These are phyloP conservation scores for Lacerta viridis DNA, from an alignment of 2,797 vertebrate genomes.

Conservation along the genomic window DNA sequence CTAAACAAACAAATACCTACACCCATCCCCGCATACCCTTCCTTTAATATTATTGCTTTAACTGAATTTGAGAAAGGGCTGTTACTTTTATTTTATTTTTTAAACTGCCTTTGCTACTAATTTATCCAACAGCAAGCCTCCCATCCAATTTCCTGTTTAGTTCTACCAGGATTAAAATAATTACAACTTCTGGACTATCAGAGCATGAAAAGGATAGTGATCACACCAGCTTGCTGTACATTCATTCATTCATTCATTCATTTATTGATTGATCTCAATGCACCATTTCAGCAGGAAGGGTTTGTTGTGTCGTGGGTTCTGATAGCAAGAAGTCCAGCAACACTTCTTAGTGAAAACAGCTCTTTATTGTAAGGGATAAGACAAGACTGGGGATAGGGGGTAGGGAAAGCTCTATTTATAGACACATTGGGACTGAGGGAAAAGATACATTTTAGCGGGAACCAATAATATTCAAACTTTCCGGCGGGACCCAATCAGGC, in stretches of 20 bases:
- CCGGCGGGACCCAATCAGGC: too few relatives aligned
- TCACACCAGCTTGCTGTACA: not conserved
- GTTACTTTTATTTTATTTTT: not conserved
- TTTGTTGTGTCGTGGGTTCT: too few relatives aligned
- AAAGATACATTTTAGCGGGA: too few relatives aligned
- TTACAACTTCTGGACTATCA: conserved; percentile 50
- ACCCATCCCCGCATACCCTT: not conserved
- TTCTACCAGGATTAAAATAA: conserved; percentile 1
- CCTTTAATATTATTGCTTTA: not conserved
- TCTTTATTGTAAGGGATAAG: too few relatives aligned
- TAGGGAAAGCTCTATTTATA: too few relatives aligned
- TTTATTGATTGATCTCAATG: conserved; percentile 58
- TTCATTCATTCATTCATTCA: not conserved
- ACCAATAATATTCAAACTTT: too few relatives aligned
- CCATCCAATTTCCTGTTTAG: conserved; percentile 37
- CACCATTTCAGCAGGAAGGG: conserved; percentile 50
- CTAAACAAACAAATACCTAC: too few relatives aligned
- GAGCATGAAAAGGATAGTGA: conserved; percentile 19
- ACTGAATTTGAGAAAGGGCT: not conserved
- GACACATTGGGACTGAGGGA: too few relatives aligned
- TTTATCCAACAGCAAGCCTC: conserved; percentile 19
- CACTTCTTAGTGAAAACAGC: too few relatives aligned
- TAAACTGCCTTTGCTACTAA: not conserved
- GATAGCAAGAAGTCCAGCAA: too few relatives aligned
- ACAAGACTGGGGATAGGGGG: too few relatives aligned